phyloP scores from a whole-genome alignment of 2,113 vertebrate species.

The Lepus europaeus region DNA sequence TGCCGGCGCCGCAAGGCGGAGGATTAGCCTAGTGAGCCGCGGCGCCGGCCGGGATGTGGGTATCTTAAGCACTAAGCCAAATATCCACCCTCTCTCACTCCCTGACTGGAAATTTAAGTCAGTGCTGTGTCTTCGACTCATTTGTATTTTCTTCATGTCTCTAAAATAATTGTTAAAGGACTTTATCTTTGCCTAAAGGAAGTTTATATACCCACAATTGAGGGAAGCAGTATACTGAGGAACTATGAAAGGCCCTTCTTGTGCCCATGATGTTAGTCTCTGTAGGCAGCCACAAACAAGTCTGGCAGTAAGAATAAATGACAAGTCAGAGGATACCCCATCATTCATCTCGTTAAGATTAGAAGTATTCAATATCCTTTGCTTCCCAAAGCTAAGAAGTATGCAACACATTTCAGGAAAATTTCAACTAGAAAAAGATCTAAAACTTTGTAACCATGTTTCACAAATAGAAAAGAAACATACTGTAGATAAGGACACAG shows the following conservation, averaged over 20 bases:
- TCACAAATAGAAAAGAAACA: conserved; percentile 24
- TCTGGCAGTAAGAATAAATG: not conserved
- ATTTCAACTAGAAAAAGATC: conserved; percentile 25
- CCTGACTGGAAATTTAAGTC: conserved; percentile 4
- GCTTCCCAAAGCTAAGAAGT: not conserved
- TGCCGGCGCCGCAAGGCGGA: no score
- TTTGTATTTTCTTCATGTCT: conserved; percentile 17
- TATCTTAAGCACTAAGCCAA: no score
- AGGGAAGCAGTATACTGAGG: conserved; percentile 25
- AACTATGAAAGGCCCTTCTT: not conserved
- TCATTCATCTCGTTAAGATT: not conserved
- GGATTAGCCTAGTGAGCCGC: no score
- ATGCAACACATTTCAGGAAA: conserved; percentile 44
- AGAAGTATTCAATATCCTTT: conserved; percentile 24
- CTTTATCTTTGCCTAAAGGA: conserved; percentile 26
- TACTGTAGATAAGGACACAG: conserved; percentile 13
- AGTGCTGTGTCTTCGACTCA: not conserved
- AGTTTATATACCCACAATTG: not conserved
- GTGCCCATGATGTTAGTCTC: not conserved
- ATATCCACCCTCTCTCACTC: no score
- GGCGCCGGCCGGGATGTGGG: no score
- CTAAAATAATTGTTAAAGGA: conserved; percentile 64
- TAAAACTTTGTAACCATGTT: conserved; percentile 5
- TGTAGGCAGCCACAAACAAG: not conserved
- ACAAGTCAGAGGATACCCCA: not conserved